Percentiles rank a stretch among this genome's conserved stretches.
Evolutionary conservation across 2,888 invertebrate genomes (phyloP).

Genomic region (Mallateleia sp.): DNA sequence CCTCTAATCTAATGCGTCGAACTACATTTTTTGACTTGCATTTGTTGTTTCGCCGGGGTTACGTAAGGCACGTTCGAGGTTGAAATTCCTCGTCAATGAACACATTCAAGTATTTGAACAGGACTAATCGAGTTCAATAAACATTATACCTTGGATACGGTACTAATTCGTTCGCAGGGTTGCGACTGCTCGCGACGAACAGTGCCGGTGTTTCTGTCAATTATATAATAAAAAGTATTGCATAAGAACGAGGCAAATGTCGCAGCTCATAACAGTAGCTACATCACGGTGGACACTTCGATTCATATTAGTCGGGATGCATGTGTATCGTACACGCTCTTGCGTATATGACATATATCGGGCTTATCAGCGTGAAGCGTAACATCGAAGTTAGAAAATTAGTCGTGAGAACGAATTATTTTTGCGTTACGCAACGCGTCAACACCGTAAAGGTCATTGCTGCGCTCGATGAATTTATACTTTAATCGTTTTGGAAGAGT

Average conservation of each 20-base stretch:
- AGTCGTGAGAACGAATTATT: slow-evolving; percentile 1
- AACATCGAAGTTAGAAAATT: slow-evolving; percentile 6
- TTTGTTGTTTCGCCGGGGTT: slow-evolving; percentile 11
- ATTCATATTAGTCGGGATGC: no score
- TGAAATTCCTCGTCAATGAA: slow-evolving; percentile 33
- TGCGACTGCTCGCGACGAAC: slow-evolving; percentile 80
- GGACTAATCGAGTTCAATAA: slow-evolving; percentile 56
- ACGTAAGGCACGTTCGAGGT: slow-evolving; percentile 29
- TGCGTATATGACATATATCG: slow-evolving; percentile 85
- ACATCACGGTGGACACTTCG: no score
- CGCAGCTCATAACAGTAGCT: no score
- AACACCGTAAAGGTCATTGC: neutral
- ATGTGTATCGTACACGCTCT: no score
- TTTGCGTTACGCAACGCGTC: neutral
- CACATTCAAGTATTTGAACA: slow-evolving; percentile 29
- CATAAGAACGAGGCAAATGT: no score
- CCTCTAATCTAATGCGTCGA: no score
- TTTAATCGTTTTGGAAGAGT: neutral
- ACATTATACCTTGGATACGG: slow-evolving; percentile 49
- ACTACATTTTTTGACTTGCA: neutral
- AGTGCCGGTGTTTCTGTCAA: slow-evolving; percentile 87
- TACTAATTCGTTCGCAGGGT: slow-evolving; percentile 66
- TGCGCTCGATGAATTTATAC: neutral
- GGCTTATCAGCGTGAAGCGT: neutral
- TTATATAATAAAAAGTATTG: slow-evolving; percentile 89